Evolutionary conservation across 2,113 vertebrate genomes (phyloP).

Genomic region (zebrafish (Danio rerio)): DNA sequence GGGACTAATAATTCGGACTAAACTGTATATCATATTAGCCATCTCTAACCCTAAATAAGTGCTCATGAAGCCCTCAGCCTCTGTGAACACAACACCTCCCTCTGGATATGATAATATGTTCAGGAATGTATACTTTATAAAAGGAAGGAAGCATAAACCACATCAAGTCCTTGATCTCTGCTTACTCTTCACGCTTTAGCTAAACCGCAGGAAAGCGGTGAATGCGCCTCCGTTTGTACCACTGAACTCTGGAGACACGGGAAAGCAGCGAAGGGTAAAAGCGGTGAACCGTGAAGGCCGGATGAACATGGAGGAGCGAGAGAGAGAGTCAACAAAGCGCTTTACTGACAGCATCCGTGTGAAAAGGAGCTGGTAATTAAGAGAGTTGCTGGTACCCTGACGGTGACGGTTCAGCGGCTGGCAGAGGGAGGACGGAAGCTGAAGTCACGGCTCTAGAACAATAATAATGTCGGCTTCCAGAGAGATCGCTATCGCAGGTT

Average conservation of each 20-base stretch:
- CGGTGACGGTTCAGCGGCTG: conserved; percentile 74
- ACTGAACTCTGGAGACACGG: conserved; percentile 53
- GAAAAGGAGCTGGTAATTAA: conserved; percentile 76
- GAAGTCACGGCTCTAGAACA: conserved; percentile 65
- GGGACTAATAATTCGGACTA: too few relatives aligned
- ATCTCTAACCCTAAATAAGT: conserved; percentile 33
- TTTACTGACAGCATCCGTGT: conserved; percentile 60
- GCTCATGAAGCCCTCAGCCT: conserved; percentile 12
- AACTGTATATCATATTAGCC: neutral
- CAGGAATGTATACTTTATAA: conserved; percentile 22
- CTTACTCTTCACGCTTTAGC: conserved; percentile 46
- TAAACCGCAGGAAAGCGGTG: conserved; percentile 66
- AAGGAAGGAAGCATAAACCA: conserved; percentile 32
- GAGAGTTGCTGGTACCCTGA: conserved; percentile 75
- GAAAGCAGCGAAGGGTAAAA: conserved; percentile 57
- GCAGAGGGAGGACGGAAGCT: conserved; percentile 72
- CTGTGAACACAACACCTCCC: conserved; percentile 28
- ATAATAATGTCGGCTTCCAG: conserved; percentile 63
- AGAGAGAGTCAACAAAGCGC: conserved; percentile 63
- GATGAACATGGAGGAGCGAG: conserved; percentile 64
- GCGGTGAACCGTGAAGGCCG: conserved; percentile 62
- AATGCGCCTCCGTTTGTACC: conserved; percentile 48
- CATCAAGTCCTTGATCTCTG: conserved; percentile 34
- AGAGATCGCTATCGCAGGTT: conserved; percentile 58
- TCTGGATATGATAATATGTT: conserved; percentile 8